Evolutionary conservation across 1,140 invertebrate genomes (phyloP).

Genomic region (Limonius californicus): DNA sequence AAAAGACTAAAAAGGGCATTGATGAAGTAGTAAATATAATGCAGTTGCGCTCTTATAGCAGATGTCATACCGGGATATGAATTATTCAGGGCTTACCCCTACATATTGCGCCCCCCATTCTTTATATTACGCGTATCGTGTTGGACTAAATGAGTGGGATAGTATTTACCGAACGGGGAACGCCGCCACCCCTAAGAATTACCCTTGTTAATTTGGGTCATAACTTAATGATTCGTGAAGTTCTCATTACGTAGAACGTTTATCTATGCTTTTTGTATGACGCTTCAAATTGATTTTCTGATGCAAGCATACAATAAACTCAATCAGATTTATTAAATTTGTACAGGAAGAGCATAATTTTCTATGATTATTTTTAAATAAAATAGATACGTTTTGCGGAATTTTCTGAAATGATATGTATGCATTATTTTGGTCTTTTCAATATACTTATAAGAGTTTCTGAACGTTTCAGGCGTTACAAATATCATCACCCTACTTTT

Average conservation of each 20-base stretch:
- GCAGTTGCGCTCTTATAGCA: slow-evolving; percentile 19
- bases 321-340: too few relatives aligned
- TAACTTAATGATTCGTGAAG: slow-evolving; percentile 26
- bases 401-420: too few relatives aligned
- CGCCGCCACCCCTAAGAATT: not conserved
- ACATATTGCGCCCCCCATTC: slow-evolving; percentile 27
- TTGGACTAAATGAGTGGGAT: slow-evolving; percentile 25
- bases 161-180: not conserved
- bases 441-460: too few relatives aligned
- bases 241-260: slow-evolving; percentile 8
- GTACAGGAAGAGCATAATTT: too few relatives aligned
- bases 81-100: slow-evolving; percentile 29
- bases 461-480: too few relatives aligned
- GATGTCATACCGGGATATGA: slow-evolving; percentile 30
- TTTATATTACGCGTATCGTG: slow-evolving; percentile 29
- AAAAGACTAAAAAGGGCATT: not conserved
- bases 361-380: too few relatives aligned
- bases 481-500: too few relatives aligned
- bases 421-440: too few relatives aligned
- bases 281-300: too few relatives aligned
- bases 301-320: too few relatives aligned
- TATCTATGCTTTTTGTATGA: not conserved
- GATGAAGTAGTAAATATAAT: too few relatives aligned
- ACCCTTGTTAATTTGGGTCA: slow-evolving; percentile 25
- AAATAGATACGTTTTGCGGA: too few relatives aligned